Evolutionary conservation across 2,113 vertebrate species (phyloP).

Genomic region (Desmodus rotundus): DNA sequence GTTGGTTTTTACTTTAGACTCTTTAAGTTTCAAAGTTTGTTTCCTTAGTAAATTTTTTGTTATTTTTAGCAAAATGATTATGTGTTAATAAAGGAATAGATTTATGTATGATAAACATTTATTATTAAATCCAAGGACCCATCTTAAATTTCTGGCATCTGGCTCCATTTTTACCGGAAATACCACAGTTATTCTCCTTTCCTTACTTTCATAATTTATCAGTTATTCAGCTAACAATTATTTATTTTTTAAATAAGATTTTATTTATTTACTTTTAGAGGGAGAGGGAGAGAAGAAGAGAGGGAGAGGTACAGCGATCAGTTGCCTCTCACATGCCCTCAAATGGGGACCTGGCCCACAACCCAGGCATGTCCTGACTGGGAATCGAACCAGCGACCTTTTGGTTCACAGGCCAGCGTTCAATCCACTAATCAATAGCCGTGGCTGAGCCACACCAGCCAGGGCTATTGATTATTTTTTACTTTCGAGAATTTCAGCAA

Average conservation of each 20-base stretch:
- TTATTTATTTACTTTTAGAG: too few relatives aligned
- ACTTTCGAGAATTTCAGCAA: background rate
- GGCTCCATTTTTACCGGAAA: background rate
- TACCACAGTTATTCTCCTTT: background rate
- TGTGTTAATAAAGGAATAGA: background rate
- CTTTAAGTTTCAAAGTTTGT: background rate
- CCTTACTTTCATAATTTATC: background rate
- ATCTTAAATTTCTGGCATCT: background rate
- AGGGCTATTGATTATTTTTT: background rate
- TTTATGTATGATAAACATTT: background rate
- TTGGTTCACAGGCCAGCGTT: too few relatives aligned
- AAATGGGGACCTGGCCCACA: too few relatives aligned
- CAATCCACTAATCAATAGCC: too few relatives aligned
- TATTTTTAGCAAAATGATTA: background rate
- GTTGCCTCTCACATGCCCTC: too few relatives aligned
- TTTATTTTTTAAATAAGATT: background rate
- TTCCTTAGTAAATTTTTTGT: background rate
- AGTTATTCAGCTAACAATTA: background rate
- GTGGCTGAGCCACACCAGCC: too few relatives aligned
- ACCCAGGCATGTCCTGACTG: too few relatives aligned
- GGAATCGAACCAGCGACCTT: too few relatives aligned
- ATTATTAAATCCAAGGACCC: background rate
- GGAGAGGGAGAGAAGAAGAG: too few relatives aligned
- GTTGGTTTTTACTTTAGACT: background rate
- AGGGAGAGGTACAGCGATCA: too few relatives aligned